Evolutionary conservation across 1,140 invertebrate species (phyloP), one percentile per base, ranked within the genome.

Genomic region (Drosophila pseudoobscura): DNA sequence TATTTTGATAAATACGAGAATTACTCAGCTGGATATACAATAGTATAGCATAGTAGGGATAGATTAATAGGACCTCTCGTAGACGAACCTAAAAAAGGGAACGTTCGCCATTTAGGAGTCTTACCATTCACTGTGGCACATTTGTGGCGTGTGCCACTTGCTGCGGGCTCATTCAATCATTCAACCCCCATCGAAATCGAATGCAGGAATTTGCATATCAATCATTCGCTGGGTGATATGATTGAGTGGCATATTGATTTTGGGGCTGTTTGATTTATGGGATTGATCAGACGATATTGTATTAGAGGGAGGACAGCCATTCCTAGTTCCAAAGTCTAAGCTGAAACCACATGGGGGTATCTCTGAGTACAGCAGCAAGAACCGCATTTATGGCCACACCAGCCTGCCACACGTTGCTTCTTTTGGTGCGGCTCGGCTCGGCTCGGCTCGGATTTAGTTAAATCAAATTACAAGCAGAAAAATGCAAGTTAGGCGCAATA

Each of bases 381-480:
- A 71, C 41, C 49, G 51, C 26, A 66, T 56, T 85, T 85, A 83
- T 68, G 70, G 69, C 44, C 53, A 64, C 29, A 74, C 43, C 43
- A 35, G 29, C 54, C 20, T 29, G 56, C 24, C 15, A 61, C 44
- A 53, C 52, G 53, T 29, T 60, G 50, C 26, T 63, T 75, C 9
- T 39, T 39, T 39, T 39, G 35, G 35, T 3, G 8, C 17, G 17
- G 17, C 17, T 17, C 3, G 7, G 44, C 45, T 47, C 17, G 17
- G 17, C 17, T 17, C 3, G 7, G 44, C 45, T 47, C 41, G 62
- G 50, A 55, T 76, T 68, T 59, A 61, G 53, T 71, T 73, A 87
- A 78, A 80, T 85, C 64, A 46, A 88, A 83, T 78, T 88, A 87
- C 66, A 80, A 22, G 61, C 35, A 43, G 8, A 65, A 57, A 75